Percentiles rank a stretch among this genome's conserved stretches.
phyloP scores from a whole-genome alignment of 2,113 vertebrate species.

The Chrysochloris asiatica region DNA sequence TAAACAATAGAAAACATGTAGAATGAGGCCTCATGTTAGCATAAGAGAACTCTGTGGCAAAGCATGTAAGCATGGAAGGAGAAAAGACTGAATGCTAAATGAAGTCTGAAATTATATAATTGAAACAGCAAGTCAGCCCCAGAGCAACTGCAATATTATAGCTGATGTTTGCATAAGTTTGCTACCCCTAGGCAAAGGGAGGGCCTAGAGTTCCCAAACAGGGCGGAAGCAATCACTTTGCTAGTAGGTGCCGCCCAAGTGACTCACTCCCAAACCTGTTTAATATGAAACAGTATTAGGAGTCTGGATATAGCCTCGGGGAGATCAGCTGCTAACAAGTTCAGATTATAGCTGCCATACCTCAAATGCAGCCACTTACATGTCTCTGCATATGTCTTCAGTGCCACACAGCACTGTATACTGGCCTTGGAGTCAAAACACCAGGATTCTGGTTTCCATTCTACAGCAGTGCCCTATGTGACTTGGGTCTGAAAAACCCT shows the following conservation, averaged over 20 bases:
- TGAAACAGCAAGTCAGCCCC: constrained; percentile 60
- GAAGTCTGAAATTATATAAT: constrained; percentile 72
- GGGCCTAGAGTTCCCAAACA: constrained; percentile 58
- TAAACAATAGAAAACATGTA: constrained; percentile 41
- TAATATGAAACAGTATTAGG: constrained; percentile 77
- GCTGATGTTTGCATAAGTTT: constrained; percentile 66
- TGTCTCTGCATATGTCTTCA: constrained; percentile 51
- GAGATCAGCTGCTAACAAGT: constrained; percentile 78
- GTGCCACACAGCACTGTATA: neutral
- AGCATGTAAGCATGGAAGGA: neutral
- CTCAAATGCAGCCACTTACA: constrained; percentile 48
- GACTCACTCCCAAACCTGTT: constrained; percentile 80
- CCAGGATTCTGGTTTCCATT: constrained; percentile 13
- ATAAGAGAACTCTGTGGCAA: constrained; percentile 18
- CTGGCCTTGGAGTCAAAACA: constrained; percentile 28
- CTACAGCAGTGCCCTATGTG: neutral
- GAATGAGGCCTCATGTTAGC: neutral
- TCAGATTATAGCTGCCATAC: constrained; percentile 69
- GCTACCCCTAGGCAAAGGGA: constrained; percentile 68
- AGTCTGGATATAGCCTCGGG: constrained; percentile 71
- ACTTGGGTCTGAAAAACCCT: neutral
- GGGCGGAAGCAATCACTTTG: constrained; percentile 65
- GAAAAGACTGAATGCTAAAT: constrained; percentile 52
- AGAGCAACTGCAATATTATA: constrained; percentile 51
- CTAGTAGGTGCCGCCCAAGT: constrained; percentile 67